Evolutionary conservation across 1,140 invertebrate species (phyloP), one percentile per base, ranked within the genome.

Genomic region (Phymorhynchus buccinoides): DNA sequence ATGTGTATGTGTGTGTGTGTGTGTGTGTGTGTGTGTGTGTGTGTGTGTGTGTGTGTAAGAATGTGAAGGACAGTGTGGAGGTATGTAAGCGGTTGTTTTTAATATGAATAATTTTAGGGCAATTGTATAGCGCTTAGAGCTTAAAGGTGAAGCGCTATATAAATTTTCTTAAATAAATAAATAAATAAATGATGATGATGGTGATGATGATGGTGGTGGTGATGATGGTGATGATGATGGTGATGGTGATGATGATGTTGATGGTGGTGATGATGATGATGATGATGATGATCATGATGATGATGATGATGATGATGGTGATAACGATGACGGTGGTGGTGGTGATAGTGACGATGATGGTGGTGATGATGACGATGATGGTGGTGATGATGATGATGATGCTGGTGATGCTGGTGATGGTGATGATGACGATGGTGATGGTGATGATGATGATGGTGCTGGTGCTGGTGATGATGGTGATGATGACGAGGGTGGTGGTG

Each of bases 291-390:
- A 27, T 73, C n/a, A 73, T 73, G 68, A 73, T 73, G 68, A 73
- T 73, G 68, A 73, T 73, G 68, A 73, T 73, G 68, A 73, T 73
- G 35, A 73, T 27, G 35, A 73, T 73, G 68, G 27, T 73, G 6
- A 73, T 73, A 73, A 73, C n/a, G 9, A 73, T 73, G 9, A 73
- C n/a, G 0, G n/a, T 73, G 9, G 2, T 39, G 9, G n/a, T 73
- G 9, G 2, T 73, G 9, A 73, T 73, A 9, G n/a, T 73, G 9
- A 73, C n/a, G 9, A 52, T 52, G 0, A 52, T 52, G 12, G 22
- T 52, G 12, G 48, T 52, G 12, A 52, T 52, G 12, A 52, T 73
- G 9, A 73, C n/a, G 12, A 73, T 73, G 12, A 1, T 27, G 12
- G n/a, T 27, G 12, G 2, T 73, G 12, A 73, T 27, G 35, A 66